A percentile compares a stretch with the other conserved stretches of the same genome.
These are phyloP conservation scores for Oncorhynchus clarkii DNA, from an alignment of 2,113 vertebrate genomes.

Conservation along the genomic window DNA sequence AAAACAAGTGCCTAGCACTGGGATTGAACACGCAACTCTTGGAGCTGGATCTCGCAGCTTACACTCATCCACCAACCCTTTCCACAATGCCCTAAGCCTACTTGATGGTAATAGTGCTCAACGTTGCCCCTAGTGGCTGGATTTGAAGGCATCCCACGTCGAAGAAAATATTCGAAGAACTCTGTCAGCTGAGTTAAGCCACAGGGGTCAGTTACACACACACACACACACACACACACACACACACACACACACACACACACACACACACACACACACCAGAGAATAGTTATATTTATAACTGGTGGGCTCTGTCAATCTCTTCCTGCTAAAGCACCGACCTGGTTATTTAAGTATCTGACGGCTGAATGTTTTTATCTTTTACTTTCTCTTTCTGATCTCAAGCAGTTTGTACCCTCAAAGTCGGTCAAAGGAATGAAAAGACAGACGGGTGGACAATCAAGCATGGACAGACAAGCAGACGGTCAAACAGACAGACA, in stretches of 20 bases:
- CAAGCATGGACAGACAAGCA: not conserved
- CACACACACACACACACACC: conserved; percentile 30
- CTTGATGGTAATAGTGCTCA: too few relatives aligned
- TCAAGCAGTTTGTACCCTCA: conserved; percentile 59
- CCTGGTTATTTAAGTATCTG: conserved; percentile 62
- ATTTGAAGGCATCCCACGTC: too few relatives aligned
- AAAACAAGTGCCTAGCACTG: too few relatives aligned
- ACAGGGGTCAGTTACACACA: conserved; percentile 11
- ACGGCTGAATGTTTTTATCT: conserved; percentile 33
- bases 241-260: conserved; percentile 9
- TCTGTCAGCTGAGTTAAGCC: conserved; percentile 33
- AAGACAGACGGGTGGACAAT: conserved; percentile 13
- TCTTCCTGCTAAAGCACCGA: conserved; percentile 50
- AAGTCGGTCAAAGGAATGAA: conserved; percentile 50
- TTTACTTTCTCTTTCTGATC: conserved; percentile 40
- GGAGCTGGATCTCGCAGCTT: too few relatives aligned
- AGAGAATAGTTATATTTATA: conserved; percentile 51
- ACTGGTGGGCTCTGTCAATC: conserved; percentile 49
- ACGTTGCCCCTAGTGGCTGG: too few relatives aligned
- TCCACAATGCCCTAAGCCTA: too few relatives aligned
- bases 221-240: conserved; percentile 27
- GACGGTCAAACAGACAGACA: too few relatives aligned
- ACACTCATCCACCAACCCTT: too few relatives aligned
- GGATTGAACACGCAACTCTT: too few relatives aligned
- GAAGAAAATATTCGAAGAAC: conserved; percentile 5